phyloP scores from a whole-genome alignment of 1,140 invertebrate genomes.

The Sitodiplosis mosellana region DNA sequence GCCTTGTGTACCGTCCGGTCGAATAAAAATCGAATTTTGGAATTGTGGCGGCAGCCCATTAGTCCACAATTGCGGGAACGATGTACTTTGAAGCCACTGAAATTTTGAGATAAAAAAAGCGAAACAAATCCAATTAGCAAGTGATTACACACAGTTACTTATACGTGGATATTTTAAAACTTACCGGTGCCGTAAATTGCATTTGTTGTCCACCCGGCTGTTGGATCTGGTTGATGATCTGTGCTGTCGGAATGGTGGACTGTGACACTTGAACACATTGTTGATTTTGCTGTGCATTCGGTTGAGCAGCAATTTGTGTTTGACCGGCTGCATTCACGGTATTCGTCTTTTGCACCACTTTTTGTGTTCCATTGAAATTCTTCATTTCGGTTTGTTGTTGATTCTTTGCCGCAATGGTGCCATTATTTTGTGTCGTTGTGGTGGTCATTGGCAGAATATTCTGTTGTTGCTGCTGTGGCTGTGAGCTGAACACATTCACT shows the following conservation, averaged over 20 bases:
- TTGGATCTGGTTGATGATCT: constrained; percentile 43
- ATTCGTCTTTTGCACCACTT: constrained; percentile 33
- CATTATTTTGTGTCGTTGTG: constrained; percentile 11
- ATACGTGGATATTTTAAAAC: too few relatives aligned
- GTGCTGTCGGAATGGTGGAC: constrained; percentile 36
- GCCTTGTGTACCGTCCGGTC: constrained; percentile 43
- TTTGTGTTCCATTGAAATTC: constrained; percentile 25
- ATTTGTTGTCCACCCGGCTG: constrained; percentile 37
- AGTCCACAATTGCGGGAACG: constrained; percentile 46
- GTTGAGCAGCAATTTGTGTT: constrained; percentile 17
- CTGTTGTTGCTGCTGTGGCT: constrained; percentile 29
- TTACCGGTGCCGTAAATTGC: constrained; percentile 30
- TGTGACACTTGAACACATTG: constrained; percentile 48
- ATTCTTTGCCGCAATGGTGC: constrained; percentile 11
- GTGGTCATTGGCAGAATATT: constrained; percentile 17
- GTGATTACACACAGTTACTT: too few relatives aligned
- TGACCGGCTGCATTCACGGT: neutral
- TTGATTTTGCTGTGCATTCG: constrained; percentile 25
- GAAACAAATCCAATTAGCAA: too few relatives aligned
- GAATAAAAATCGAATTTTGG: constrained; percentile 67
- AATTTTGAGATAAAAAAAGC: too few relatives aligned
- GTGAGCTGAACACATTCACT: constrained; percentile 47
- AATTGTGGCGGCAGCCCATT: constrained; percentile 20
- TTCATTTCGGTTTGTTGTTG: constrained; percentile 11
- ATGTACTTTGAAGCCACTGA: constrained; percentile 6